Evolutionary conservation across 23 tunicate species (phyloP), one percentile per base, ranked within the genome.

Genomic region (Oikopleura dioica): DNA sequence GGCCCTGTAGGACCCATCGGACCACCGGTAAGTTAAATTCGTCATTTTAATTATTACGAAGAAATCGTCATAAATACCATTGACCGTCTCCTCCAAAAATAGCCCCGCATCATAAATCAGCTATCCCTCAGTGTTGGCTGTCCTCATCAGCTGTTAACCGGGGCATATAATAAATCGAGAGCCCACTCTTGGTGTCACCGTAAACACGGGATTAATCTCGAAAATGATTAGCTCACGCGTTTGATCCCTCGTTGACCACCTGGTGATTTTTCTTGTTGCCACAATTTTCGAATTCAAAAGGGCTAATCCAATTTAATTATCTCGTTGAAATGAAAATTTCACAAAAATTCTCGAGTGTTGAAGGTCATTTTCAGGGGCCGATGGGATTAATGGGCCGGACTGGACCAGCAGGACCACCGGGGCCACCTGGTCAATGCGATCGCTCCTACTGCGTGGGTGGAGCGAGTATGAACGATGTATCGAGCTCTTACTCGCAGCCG

Each of bases 401-500:
- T 63, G 72, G 72, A 16, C 72, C 72, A 24, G 72, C 72, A 12
- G 72, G 72, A 2, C 72, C 30, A 28, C 72, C 72, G 16, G 55
- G 55, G 21, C 55, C 21, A 21, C 16, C 9, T 9, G 72, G 72
- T 63, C 33, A 21, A 21, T 63, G 72, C 26, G 72, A 63, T 63
- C 30, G 30, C 33, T 63, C 72, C 2, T 2, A 28, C 4, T 63
- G 72, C 33, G 72, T 63, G 29, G 72, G 2, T 12, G 55, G 16
- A 44, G 55, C 9, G 16, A 44, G 16, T 9, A 44, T 44, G 55
- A 63, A 23, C 2, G 72, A 63, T 63, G n/a, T n/a, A n/a, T n/a
- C n/a, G n/a, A n/a, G n/a, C n/a, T n/a, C n/a, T n/a, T n/a, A n/a
- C n/a, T n/a, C n/a, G n/a, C n/a, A n/a, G n/a, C n/a, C n/a, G n/a